phyloP scores from a whole-genome alignment of 1,140 invertebrate genomes.

The Apis florea region DNA sequence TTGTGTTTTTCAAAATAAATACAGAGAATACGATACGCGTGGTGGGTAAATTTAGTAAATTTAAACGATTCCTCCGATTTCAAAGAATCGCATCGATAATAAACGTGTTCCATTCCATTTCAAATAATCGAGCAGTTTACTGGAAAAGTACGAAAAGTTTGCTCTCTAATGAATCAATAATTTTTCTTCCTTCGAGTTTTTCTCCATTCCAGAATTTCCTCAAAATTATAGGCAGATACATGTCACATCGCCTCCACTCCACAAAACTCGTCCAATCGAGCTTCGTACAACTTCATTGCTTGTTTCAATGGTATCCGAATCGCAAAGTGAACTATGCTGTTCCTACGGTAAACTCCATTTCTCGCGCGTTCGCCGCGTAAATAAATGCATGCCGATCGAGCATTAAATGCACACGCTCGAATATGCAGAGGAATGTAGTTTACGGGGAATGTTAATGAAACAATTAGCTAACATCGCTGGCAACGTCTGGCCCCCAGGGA shows the following conservation, averaged over 20 bases:
- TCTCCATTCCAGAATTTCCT: not conserved
- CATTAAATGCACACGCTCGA: slow-evolving; percentile 35
- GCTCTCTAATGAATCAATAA: too few species aligned
- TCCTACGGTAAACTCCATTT: slow-evolving; percentile 33
- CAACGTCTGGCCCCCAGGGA: not conserved
- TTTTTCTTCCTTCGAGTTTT: not conserved
- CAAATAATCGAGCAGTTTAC: too few species aligned
- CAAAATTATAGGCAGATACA: not conserved
- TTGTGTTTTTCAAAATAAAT: too few species aligned
- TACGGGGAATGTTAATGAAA: slow-evolving; percentile 48
- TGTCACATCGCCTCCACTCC: not conserved
- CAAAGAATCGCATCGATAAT: too few species aligned
- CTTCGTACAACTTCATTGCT: not conserved
- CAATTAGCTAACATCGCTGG: slow-evolving; percentile 24
- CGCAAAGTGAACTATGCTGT: slow-evolving; percentile 14
- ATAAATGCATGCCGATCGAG: slow-evolving; percentile 43
- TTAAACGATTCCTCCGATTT: too few species aligned
- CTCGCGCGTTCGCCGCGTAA: slow-evolving; percentile 29
- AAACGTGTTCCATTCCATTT: too few species aligned
- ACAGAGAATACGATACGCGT: too few species aligned
- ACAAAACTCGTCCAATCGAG: not conserved
- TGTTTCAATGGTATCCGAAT: not conserved
- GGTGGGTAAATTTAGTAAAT: too few species aligned
- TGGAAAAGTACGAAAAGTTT: too few species aligned
- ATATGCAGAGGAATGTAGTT: slow-evolving; percentile 42